Evolutionary conservation across 2,797 vertebrate genomes (phyloP), one percentile per base, ranked within the genome.

Genomic region (Echiichthys vipera): DNA sequence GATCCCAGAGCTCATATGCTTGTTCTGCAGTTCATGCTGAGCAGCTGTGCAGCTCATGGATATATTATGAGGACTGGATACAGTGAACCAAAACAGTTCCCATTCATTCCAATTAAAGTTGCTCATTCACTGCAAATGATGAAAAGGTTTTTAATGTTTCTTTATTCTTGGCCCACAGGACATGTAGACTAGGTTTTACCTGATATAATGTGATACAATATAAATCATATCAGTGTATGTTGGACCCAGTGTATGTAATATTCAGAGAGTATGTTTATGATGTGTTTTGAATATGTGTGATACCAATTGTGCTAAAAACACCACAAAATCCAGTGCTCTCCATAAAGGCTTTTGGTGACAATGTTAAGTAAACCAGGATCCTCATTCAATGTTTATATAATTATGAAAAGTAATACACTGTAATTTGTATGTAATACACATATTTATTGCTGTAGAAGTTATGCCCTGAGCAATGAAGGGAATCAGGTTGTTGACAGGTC

Each of bases 11-110:
- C 51, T 59, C 53, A 20, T 49, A 18, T 29, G 25, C 15, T 39
- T 49, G 34, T 10, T 9, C n/a, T 37, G 2, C 27, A 51, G 53
- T 70, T 7, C 46, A 24, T 17, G 36, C 20, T 13, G 67, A 78
- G 71, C 74, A 79, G 50, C 71, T 81, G 63, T 65, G 71, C 51
- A 72, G 40, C 45, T 75, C 65, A 50, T 82, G 50, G 65, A 67
- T 80, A 58, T 40, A 67, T 64, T 59, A 80, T 64, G 62, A 86
- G 76, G 61, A n/a, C 36, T 27, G n/a, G 25, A 58, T 61, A 43
- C 47, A 46, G 47, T 39, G 55, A 12, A 51, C 55, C n/a, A 22
- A 46, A 68, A 77, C 43, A 68, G 46, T 65, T 71, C 29, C 34
- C 17, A 49, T 76, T 74, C 34, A 72, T 66, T 59, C 40, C 57